Evolutionary conservation across 2,113 vertebrate genomes (phyloP).

Genomic region (Eidolon helvum): DNA sequence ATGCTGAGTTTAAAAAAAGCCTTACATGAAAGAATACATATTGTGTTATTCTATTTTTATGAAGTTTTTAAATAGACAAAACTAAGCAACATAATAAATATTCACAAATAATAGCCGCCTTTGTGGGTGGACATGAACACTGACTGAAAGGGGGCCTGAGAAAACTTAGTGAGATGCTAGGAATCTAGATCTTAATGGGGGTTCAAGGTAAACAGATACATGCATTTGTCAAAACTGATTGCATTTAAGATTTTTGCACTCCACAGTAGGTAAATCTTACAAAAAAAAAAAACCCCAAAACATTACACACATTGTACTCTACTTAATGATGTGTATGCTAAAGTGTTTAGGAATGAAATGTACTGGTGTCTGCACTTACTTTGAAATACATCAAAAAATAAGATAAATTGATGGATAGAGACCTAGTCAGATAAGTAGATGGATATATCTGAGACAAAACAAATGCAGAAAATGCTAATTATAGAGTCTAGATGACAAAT

Average conservation of each 20-base stretch:
- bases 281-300: background rate
- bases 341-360: background rate
- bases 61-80: background rate
- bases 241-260: background rate
- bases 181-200: background rate
- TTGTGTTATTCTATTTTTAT: background rate
- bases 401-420: background rate
- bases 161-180: background rate
- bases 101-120: background rate
- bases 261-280: background rate
- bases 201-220: background rate
- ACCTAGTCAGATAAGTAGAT: background rate
- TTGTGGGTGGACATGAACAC: background rate
- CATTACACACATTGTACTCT: background rate
- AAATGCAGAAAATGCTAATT: background rate
- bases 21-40: background rate
- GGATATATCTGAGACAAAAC: background rate
- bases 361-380: background rate
- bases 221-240: background rate
- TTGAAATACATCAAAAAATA: conserved; percentile 15
- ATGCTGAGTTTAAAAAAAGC: background rate
- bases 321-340: background rate
- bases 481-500: background rate
- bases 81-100: background rate
- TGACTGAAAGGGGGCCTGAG: background rate